Evolutionary conservation across 2,797 vertebrate species (phyloP).

Genomic region (Florisuga fusca): DNA sequence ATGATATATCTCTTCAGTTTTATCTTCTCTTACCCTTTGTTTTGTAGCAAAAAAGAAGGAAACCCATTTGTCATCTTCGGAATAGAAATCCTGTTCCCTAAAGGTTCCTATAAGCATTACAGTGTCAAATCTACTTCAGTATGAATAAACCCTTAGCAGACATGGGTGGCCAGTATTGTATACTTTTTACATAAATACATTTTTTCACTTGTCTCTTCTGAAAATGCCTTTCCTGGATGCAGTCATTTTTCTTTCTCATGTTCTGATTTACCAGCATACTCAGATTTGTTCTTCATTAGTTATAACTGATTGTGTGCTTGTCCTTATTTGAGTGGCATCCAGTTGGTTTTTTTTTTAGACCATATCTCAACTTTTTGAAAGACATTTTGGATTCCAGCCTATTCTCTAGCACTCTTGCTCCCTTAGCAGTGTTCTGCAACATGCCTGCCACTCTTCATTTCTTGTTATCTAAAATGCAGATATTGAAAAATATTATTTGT

Average conservation of each 20-base stretch:
- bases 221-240: not conserved
- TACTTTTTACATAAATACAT: not conserved
- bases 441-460: not conserved
- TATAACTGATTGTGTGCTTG: not conserved
- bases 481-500: not conserved
- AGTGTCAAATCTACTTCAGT: not conserved
- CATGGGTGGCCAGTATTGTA: not conserved
- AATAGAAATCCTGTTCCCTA: not conserved
- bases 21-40: not conserved
- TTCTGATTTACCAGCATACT: not conserved
- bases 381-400: not conserved
- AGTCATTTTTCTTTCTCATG: not conserved
- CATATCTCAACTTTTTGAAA: not conserved
- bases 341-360: not conserved
- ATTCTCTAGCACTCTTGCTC: not conserved
- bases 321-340: not conserved
- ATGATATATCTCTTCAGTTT: not conserved
- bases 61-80: constrained; percentile 7
- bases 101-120: not conserved
- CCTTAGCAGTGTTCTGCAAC: not conserved
- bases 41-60: not conserved
- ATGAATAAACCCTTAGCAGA: not conserved
- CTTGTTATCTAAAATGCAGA: not conserved
- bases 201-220: not conserved
- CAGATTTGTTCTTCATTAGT: not conserved